phyloP scores from a whole-genome alignment of 2,113 vertebrate species.

The Alectura lathami region DNA sequence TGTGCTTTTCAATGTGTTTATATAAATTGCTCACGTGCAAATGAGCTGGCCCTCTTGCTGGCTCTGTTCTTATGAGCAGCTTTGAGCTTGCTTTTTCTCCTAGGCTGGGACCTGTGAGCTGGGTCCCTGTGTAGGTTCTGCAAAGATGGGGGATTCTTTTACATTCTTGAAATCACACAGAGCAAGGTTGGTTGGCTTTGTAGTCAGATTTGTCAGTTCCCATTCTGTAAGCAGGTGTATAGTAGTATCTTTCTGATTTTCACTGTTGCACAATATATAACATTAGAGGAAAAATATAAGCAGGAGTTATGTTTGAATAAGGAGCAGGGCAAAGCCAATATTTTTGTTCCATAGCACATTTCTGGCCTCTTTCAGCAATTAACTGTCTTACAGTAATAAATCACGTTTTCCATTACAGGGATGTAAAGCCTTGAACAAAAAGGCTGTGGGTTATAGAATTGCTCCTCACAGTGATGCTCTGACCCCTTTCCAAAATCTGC shows the following conservation, averaged over 20 bases:
- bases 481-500: not conserved
- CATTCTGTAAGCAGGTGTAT: not conserved
- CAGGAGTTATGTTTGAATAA: not conserved
- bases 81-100: not conserved
- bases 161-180: not conserved
- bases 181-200: not conserved
- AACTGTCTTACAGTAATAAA: not conserved
- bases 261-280: not conserved
- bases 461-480: not conserved
- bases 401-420: not conserved
- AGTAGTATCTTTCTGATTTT: not conserved
- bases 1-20: not conserved
- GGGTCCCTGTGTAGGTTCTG: not conserved
- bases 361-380: not conserved
- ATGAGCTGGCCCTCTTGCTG: conserved; percentile 9
- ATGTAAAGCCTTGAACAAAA: not conserved
- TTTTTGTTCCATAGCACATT: not conserved
- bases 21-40: conserved; percentile 42
- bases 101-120: not conserved
- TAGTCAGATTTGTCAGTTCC: not conserved
- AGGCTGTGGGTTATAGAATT: not conserved
- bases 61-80: not conserved
- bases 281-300: not conserved
- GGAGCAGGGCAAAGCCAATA: not conserved
- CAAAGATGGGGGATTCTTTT: not conserved